phyloP scores from a whole-genome alignment of 2,797 vertebrate genomes.

The Lophius americanus region DNA sequence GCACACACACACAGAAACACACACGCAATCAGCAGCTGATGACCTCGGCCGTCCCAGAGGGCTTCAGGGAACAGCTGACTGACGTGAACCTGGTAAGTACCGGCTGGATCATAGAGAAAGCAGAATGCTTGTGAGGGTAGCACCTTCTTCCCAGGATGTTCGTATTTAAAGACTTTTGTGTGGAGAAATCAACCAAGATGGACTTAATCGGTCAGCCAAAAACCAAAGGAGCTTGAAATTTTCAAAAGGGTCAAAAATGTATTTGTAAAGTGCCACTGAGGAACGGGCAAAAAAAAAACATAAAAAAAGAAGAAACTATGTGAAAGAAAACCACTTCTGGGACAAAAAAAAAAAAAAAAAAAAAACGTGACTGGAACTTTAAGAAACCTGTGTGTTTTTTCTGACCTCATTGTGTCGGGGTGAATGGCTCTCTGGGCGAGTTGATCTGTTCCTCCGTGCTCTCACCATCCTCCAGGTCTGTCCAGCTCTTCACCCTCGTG shows the following conservation, averaged over 20 bases:
- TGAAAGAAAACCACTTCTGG: slow-evolving; percentile 63
- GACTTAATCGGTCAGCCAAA: slow-evolving; percentile 82
- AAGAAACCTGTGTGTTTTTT: slow-evolving; percentile 75
- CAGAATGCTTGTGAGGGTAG: slow-evolving; percentile 65
- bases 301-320: slow-evolving; percentile 56
- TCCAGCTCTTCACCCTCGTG: slow-evolving; percentile 63
- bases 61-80: slow-evolving; percentile 61
- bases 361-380: slow-evolving; percentile 71
- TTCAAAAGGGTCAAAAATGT: slow-evolving; percentile 74
- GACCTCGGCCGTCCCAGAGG: slow-evolving; percentile 61
- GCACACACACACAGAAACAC: slow-evolving; percentile 69
- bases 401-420: slow-evolving; percentile 81
- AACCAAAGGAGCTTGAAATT: slow-evolving; percentile 87
- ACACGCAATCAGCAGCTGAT: slow-evolving; percentile 75
- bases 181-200: slow-evolving; percentile 65
- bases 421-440: slow-evolving; percentile 61
- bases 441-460: slow-evolving; percentile 54
- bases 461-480: slow-evolving; percentile 64
- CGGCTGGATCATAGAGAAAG: slow-evolving; percentile 42
- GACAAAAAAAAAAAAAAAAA: slow-evolving; percentile 40
- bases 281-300: slow-evolving; percentile 57
- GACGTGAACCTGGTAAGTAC: slow-evolving; percentile 59
- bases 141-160: slow-evolving; percentile 71
- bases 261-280: slow-evolving; percentile 80
- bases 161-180: slow-evolving; percentile 70